Evolutionary conservation across 2,888 invertebrate genomes (phyloP).

Genomic region (Lucinisca nassula): DNA sequence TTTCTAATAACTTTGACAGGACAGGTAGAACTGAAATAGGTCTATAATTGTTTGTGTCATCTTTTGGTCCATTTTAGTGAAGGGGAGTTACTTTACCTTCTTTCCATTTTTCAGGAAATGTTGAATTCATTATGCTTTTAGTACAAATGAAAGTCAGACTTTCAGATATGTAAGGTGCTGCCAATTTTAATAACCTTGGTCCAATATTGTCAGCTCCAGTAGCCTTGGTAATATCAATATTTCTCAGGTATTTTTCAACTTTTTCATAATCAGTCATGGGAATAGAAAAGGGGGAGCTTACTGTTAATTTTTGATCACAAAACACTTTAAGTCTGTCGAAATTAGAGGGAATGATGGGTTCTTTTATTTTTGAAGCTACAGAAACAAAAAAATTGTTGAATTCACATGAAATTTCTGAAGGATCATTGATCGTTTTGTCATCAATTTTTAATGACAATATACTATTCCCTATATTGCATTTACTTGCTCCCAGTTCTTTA

Average conservation of each 20-base stretch:
- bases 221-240: neutral
- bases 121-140: neutral
- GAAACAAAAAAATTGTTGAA: neutral
- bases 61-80: slow-evolving; percentile 21
- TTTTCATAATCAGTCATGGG: neutral
- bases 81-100: slow-evolving; percentile 10
- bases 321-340: neutral
- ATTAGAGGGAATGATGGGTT: neutral
- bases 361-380: neutral
- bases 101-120: slow-evolving; percentile 7
- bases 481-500: neutral
- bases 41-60: slow-evolving; percentile 23
- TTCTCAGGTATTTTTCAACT: neutral
- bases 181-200: neutral
- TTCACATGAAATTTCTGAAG: neutral
- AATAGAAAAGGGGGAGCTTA: neutral
- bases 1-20: neutral
- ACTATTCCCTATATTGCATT: too few species aligned
- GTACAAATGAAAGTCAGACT: neutral
- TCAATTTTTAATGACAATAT: neutral
- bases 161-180: neutral
- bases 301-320: neutral
- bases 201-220: too few species aligned
- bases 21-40: slow-evolving; percentile 32
- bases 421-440: neutral